Conservation (phyloP, 2,797 vertebrate genomes). For the Euphonia xanthogaster region DNA sequence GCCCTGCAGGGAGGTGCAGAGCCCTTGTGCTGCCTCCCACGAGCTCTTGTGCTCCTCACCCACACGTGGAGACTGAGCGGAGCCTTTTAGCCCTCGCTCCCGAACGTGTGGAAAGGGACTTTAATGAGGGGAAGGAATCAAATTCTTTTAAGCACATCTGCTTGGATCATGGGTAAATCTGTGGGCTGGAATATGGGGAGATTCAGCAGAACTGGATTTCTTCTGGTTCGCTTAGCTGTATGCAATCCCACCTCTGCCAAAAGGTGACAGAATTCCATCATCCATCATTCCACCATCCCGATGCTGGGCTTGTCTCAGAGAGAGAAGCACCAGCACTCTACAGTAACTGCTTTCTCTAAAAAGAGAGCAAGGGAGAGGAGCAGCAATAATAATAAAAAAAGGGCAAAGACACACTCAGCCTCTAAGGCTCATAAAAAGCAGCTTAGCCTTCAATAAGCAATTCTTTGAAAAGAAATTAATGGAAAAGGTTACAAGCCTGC, state of each 20-base stretch:
- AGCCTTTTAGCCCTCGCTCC: neutral
- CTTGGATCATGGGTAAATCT: neutral
- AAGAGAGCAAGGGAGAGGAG: neutral
- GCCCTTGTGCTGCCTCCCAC: neutral
- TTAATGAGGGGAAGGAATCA: neutral
- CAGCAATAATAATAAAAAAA: constrained; percentile 19
- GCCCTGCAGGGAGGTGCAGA: neutral
- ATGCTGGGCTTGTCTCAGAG: neutral
- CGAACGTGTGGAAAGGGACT: neutral
- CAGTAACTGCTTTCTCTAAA: neutral
- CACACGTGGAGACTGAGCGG: neutral
- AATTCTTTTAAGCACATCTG: neutral
- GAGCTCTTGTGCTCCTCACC: neutral
- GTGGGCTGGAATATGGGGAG: neutral
- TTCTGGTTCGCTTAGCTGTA: neutral
- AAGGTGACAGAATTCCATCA: constrained; percentile 30
- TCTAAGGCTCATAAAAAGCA: constrained; percentile 42
- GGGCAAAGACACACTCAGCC: constrained; percentile 9
- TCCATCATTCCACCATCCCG: too few species aligned
- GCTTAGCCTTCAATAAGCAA: constrained; percentile 51
- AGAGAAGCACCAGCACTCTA: neutral
- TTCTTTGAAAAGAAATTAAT: constrained; percentile 61
- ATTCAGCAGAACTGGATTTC: neutral
- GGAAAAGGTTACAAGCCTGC: constrained; percentile 54
- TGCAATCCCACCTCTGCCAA: neutral